Base-by-base conservation (phyloP, 2,888 invertebrate species). In the Eretmocerus hayati region DNA sequence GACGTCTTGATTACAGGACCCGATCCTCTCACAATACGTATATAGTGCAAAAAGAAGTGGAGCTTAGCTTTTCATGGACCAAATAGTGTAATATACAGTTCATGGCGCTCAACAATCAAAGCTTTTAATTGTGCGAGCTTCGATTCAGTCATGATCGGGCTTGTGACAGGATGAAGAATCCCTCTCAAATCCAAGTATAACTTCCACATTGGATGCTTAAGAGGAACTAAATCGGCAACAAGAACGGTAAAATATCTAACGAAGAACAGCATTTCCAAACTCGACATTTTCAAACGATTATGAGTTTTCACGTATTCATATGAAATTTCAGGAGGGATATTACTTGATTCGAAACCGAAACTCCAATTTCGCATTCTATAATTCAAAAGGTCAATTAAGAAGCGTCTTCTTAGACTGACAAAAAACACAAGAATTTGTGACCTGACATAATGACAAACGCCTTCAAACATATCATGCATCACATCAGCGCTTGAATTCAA, bases 41-140 rank as follows among this genome's bases (percentile, higher is more conserved):
- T 2, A 20, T 44, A 44, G 11, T 44, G 44, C 15, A 44, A 13
- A 9, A 37, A n/a, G 5, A 20, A n/a, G 21, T 44, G 44, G 21
- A 37, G 38, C 15, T 37, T 44, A 3, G 30, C 3, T 37, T 19
- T 44, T 20, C 37, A 30, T 9, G 13, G 3, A 2, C 38, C 38
- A 20, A 37, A 4, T n/a, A 37, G 31, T 2, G 37, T n/a, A 9
- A 37, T 30, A 15, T 23, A 43, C 18, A 43, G 9, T 2, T 8
- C 5, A 18, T 43, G 33, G n/a, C 36, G 43, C 13, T 43, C 23
- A 16, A 9, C 13, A 18, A 43, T 35, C 13, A 35, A 11, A 8
- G n/a, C 31, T 35, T 16, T 8, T 11, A 43, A 18, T 16, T 16
- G 8, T 23, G 18, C 2, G 4, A 22, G 22, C 16, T 22, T 6